phyloP scores from a whole-genome alignment of 2,113 vertebrate genomes.

The Lasiurus borealis region DNA sequence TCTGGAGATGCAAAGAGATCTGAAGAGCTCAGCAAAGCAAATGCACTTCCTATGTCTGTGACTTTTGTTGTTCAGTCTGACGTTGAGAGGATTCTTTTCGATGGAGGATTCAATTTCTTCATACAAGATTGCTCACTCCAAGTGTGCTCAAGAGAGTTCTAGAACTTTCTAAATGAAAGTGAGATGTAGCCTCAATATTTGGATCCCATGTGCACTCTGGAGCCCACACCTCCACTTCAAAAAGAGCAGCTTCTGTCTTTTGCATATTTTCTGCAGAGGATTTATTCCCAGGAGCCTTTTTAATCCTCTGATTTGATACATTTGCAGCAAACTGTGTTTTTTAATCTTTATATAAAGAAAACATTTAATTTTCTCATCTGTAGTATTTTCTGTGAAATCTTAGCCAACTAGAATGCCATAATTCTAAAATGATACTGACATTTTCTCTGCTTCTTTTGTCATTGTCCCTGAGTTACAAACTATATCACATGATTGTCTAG shows the following conservation, averaged over 20 bases:
- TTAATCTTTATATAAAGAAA: background rate
- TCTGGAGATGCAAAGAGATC: background rate
- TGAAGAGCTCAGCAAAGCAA: background rate
- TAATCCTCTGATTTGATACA: background rate
- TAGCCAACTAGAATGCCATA: background rate
- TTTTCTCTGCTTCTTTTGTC: background rate
- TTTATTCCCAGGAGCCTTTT: background rate
- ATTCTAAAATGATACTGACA: too few relatives aligned
- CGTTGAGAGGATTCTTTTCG: background rate
- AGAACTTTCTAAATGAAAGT: background rate
- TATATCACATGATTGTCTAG: rapidly evolving
- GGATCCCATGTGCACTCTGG: rapidly evolving
- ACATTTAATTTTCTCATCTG: background rate
- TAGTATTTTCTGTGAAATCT: background rate
- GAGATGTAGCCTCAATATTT: too few relatives aligned
- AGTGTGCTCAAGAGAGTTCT: background rate
- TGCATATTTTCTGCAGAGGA: background rate
- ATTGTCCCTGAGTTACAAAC: background rate
- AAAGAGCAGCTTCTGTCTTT: background rate
- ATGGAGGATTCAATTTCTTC: background rate
- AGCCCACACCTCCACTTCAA: background rate
- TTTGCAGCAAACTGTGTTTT: background rate
- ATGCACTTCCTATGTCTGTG: background rate
- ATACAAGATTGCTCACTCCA: background rate
- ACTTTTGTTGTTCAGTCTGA: background rate